phyloP scores from a whole-genome alignment of 30 jellyfish, hydroid and myxozoan genomes.

The Mastigias papua region DNA sequence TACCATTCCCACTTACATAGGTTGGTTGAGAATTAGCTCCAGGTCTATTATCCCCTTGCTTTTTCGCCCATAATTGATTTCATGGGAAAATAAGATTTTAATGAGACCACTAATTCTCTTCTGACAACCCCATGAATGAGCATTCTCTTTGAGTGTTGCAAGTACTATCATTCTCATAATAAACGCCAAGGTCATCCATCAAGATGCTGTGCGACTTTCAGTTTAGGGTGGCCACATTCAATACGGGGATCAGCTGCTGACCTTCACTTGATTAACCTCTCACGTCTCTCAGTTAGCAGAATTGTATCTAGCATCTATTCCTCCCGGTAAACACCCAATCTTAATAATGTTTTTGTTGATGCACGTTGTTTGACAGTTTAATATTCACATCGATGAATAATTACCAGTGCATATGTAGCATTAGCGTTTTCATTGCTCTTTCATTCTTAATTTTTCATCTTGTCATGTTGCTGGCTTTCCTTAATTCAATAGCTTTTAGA shows the following conservation, averaged over 20 bases:
- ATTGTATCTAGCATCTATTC: slow-evolving; percentile 11
- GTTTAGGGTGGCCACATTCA: slow-evolving; percentile 34
- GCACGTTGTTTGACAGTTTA: neutral
- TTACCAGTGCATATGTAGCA: neutral
- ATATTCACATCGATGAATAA: neutral
- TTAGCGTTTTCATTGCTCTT: no score
- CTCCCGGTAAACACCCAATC: neutral
- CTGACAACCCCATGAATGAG: neutral
- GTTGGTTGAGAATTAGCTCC: no score
- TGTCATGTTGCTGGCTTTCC: no score
- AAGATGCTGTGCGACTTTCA: slow-evolving; percentile 19
- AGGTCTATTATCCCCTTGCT: neutral
- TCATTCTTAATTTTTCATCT: no score
- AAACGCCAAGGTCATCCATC: slow-evolving; percentile 33
- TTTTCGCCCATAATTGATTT: neutral
- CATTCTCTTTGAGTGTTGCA: slow-evolving; percentile 9
- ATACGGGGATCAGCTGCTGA: neutral
- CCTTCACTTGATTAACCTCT: neutral
- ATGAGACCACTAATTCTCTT: slow-evolving; percentile 40
- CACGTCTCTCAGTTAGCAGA: neutral
- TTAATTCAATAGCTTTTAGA: no score
- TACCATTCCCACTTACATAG: neutral
- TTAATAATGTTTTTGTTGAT: neutral
- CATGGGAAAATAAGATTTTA: slow-evolving; percentile 11
- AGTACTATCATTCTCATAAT: neutral